phyloP scores from a whole-genome alignment of 2,113 vertebrate species.

The Lampris megalopsis region DNA sequence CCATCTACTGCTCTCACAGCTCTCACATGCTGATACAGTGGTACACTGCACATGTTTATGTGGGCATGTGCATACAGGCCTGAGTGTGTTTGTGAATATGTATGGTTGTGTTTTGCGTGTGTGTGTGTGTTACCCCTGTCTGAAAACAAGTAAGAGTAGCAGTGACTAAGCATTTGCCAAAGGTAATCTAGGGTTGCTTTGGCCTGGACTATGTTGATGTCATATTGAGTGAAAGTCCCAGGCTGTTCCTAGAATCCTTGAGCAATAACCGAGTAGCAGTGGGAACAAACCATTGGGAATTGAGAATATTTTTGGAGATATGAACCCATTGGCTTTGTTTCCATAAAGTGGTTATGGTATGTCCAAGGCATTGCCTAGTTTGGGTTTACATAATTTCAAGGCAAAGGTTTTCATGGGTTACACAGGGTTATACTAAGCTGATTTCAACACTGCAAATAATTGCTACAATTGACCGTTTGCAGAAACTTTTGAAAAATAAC shows the following conservation, averaged over 20 bases:
- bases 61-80: neutral
- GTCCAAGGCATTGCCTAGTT: constrained; percentile 5
- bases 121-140: neutral
- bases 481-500: neutral
- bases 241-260: constrained; percentile 59
- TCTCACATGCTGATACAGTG: neutral
- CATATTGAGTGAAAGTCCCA: constrained; percentile 1
- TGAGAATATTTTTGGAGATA: constrained; percentile 4
- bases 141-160: constrained; percentile 4
- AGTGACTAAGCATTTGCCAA: neutral
- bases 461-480: neutral
- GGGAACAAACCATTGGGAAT: constrained; percentile 1
- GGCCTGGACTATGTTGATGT: constrained; percentile 7
- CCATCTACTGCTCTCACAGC: neutral
- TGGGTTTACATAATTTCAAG: constrained; percentile 26
- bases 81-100: neutral
- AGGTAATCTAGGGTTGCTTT: neutral
- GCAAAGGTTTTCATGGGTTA: too few relatives aligned
- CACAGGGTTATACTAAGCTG: constrained; percentile 11
- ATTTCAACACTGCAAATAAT: constrained; percentile 3
- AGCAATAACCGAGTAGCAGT: constrained; percentile 34
- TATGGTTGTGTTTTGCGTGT: neutral
- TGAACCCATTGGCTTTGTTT: neutral
- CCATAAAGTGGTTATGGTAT: constrained; percentile 18
- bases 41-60: neutral